phyloP scores from a whole-genome alignment of 2,888 invertebrate genomes.

The Cristatella mucedo region DNA sequence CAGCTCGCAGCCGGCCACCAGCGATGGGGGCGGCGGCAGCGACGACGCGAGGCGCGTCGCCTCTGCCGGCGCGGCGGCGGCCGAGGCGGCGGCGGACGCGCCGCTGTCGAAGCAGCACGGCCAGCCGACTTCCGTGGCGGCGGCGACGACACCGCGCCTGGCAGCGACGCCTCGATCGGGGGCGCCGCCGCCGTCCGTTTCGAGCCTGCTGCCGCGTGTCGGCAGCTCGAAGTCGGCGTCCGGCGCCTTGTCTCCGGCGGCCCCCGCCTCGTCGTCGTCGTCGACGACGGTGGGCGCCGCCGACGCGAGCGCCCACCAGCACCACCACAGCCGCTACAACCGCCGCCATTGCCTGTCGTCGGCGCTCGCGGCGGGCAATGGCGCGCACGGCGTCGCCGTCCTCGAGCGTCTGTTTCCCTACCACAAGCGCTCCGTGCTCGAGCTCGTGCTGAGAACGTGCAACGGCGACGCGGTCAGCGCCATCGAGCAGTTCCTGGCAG shows the following conservation, averaged over 20 bases:
- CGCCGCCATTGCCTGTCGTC: background rate
- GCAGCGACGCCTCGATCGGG: too few relatives aligned
- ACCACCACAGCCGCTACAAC: background rate
- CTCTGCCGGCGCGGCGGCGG: conserved; percentile 7
- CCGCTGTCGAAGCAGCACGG: conserved; percentile 14
- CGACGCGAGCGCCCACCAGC: background rate
- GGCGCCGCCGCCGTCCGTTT: too few relatives aligned
- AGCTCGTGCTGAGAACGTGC: conserved; percentile 75
- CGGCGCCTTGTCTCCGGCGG: too few relatives aligned
- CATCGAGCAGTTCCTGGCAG: conserved; percentile 60
- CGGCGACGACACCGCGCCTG: too few relatives aligned
- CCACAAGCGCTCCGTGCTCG: conserved; percentile 73
- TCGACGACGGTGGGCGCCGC: conserved; percentile 1
- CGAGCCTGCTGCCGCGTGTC: too few relatives aligned
- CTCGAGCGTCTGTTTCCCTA: conserved; percentile 67
- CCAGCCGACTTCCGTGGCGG: conserved; percentile 8
- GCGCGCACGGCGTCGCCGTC: too few relatives aligned
- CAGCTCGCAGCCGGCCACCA: too few relatives aligned
- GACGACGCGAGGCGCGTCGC: too few relatives aligned
- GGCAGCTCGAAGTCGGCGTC: too few relatives aligned
- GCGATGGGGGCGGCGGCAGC: too few relatives aligned
- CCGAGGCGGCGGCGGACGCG: conserved; percentile 9
- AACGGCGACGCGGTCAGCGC: conserved; percentile 77
- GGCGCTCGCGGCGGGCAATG: too few relatives aligned
- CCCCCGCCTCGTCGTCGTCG: background rate